Conservation (phyloP, 2,888 invertebrate genomes). For the Xylota sylvarum region DNA sequence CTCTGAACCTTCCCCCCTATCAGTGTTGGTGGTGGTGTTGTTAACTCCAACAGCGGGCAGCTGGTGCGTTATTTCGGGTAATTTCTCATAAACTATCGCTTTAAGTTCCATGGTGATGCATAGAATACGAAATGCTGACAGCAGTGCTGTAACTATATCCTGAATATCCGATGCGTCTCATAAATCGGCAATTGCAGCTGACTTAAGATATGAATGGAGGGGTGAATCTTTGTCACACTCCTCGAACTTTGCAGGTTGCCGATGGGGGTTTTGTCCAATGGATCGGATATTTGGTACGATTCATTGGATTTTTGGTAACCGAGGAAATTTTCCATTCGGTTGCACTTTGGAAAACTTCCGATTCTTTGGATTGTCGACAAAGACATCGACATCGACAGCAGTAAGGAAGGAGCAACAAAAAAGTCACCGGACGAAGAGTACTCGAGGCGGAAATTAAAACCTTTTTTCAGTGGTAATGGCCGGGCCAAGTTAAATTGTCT, state of each 20-base stretch:
- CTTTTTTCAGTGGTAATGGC: slow-evolving; percentile 22
- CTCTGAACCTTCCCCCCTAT: slow-evolving; percentile 33
- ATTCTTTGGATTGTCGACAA: slow-evolving; percentile 5
- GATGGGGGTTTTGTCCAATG: neutral
- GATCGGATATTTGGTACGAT: slow-evolving; percentile 21
- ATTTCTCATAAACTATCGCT: slow-evolving; percentile 71
- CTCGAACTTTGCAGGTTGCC: neutral
- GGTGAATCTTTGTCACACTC: neutral
- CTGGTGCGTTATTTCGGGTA: slow-evolving; percentile 65
- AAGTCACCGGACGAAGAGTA: slow-evolving; percentile 16
- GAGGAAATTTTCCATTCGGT: slow-evolving; percentile 32
- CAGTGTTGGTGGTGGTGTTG: slow-evolving; percentile 12
- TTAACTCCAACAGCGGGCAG: slow-evolving; percentile 45
- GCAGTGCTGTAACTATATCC: neutral
- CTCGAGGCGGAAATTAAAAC: slow-evolving; percentile 56
- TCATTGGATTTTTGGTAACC: slow-evolving; percentile 33
- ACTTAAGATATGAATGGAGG: slow-evolving; percentile 10
- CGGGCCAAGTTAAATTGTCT: slow-evolving; percentile 49
- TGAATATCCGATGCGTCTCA: neutral
- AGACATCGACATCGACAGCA: neutral
- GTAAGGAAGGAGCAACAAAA: neutral
- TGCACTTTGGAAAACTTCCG: slow-evolving; percentile 43
- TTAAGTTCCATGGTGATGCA: slow-evolving; percentile 53
- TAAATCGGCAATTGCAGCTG: slow-evolving; percentile 43
- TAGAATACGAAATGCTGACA: slow-evolving; percentile 57